Percentiles rank a stretch among this genome's conserved stretches.
These are phyloP conservation scores for Dipus sagitta DNA, from an alignment of 2,797 vertebrate species.

Conservation along the genomic window DNA sequence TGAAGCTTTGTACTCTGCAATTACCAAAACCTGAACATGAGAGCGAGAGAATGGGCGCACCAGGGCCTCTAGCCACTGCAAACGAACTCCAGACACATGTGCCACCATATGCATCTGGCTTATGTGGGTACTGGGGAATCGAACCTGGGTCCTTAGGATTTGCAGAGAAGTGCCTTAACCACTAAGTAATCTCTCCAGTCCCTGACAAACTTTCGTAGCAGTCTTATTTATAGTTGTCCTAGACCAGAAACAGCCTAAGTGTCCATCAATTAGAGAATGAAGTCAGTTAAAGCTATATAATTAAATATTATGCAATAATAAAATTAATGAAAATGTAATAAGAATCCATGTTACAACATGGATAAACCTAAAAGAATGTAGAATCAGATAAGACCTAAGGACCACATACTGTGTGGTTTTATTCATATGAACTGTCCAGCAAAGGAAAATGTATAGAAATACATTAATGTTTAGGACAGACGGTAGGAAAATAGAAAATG, in stretches of 20 bases:
- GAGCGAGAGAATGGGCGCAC: too few relatives aligned
- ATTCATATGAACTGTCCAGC: not conserved
- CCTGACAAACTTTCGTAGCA: not conserved
- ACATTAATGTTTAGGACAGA: not conserved
- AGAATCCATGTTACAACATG: not conserved
- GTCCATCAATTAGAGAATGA: not conserved
- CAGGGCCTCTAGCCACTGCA: too few relatives aligned
- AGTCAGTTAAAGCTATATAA: not conserved
- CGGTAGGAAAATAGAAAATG: not conserved
- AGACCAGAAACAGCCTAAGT: not conserved
- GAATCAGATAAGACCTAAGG: not conserved
- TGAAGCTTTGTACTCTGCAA: not conserved
- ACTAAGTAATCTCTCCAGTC: too few relatives aligned
- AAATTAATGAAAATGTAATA: slow-evolving; percentile 26
- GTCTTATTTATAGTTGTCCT: not conserved
- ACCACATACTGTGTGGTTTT: not conserved
- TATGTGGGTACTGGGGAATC: too few relatives aligned
- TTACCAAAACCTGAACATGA: slow-evolving; percentile 33
- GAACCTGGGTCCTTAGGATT: too few relatives aligned
- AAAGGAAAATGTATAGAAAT: not conserved
- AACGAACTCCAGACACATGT: too few relatives aligned
- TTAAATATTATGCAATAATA: not conserved
- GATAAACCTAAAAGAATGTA: not conserved
- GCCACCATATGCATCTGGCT: too few relatives aligned
- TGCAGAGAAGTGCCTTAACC: too few relatives aligned